Conservation (phyloP, 2,113 vertebrate genomes). For the Corvus cornix region DNA sequence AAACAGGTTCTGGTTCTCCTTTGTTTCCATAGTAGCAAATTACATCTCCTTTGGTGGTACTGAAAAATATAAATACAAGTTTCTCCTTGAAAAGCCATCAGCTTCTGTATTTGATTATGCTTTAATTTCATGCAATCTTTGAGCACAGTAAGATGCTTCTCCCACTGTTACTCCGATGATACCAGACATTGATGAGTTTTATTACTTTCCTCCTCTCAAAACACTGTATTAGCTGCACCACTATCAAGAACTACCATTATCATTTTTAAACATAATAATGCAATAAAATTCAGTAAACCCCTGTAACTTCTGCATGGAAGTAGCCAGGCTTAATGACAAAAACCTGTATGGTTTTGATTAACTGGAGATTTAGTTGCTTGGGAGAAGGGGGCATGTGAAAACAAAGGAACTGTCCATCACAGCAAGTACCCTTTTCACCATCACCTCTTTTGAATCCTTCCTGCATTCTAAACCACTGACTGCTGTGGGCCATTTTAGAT, state of each 20-base stretch:
- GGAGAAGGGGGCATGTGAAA: background rate
- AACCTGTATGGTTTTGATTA: background rate
- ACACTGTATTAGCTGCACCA: background rate
- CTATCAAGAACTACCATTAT: background rate
- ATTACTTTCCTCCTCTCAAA: background rate
- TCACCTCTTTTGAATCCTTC: background rate
- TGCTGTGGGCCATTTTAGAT: background rate
- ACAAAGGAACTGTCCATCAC: background rate
- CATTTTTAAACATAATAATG: background rate
- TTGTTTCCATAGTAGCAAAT: conserved; percentile 99
- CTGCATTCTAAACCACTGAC: background rate
- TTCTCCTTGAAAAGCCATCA: conserved; percentile 56
- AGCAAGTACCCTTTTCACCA: background rate
- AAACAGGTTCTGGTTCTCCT: conserved; percentile 84
- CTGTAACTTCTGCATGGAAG: background rate
- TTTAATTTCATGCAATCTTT: conserved; percentile 25
- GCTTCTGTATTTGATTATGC: conserved; percentile 23
- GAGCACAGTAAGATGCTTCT: conserved; percentile 4
- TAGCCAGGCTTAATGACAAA: background rate
- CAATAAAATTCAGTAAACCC: background rate
- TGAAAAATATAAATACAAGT: conserved; percentile 64
- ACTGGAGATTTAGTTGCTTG: background rate
- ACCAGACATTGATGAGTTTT: background rate
- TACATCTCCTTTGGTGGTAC: conserved; percentile 87
- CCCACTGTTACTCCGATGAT: background rate